Percentiles rank a stretch among this genome's conserved stretches.
These are phyloP conservation scores for Galleria mellonella DNA, from an alignment of 1,140 invertebrate genomes.

Conservation along the genomic window DNA sequence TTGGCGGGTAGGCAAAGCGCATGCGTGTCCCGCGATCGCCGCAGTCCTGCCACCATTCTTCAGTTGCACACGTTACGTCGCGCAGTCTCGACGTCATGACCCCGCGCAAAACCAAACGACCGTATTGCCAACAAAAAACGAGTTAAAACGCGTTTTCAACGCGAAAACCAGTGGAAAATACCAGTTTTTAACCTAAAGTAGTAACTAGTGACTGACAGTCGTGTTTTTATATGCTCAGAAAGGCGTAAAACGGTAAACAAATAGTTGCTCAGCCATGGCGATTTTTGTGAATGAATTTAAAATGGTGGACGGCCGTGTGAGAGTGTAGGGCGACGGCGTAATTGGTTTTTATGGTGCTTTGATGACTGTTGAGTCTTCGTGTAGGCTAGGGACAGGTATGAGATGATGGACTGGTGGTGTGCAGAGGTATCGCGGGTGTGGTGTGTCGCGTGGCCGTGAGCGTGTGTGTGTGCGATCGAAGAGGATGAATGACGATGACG, in stretches of 20 bases:
- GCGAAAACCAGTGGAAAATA: constrained; percentile 27
- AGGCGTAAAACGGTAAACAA: constrained; percentile 61
- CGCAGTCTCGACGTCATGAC: constrained; percentile 20
- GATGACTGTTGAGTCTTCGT: constrained; percentile 2
- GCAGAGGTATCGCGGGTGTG: constrained; percentile 15
- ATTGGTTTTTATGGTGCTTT: constrained; percentile 26
- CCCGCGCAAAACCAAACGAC: constrained; percentile 22
- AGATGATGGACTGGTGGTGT: constrained; percentile 21
- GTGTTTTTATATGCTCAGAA: constrained; percentile 14
- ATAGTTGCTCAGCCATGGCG: constrained; percentile 50
- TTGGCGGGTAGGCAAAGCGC: constrained; percentile 59
- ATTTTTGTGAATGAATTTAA: constrained; percentile 73
- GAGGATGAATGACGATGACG: constrained; percentile 64
- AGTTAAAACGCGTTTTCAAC: constrained; percentile 21
- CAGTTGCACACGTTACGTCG: constrained; percentile 46
- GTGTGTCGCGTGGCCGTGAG: constrained; percentile 21
- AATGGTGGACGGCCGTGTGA: constrained; percentile 58
- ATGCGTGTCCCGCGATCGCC: constrained; percentile 44
- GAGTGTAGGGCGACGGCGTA: constrained; percentile 32
- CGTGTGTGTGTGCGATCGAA: constrained; percentile 59
- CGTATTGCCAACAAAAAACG: constrained; percentile 48
- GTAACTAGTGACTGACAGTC: too few relatives aligned
- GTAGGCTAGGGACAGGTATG: constrained; percentile 7
- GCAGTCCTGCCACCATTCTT: constrained; percentile 70
- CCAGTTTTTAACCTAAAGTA: not conserved